Conservation (phyloP, 2,113 vertebrate species). For the Ibidorhyncha struthersii region DNA sequence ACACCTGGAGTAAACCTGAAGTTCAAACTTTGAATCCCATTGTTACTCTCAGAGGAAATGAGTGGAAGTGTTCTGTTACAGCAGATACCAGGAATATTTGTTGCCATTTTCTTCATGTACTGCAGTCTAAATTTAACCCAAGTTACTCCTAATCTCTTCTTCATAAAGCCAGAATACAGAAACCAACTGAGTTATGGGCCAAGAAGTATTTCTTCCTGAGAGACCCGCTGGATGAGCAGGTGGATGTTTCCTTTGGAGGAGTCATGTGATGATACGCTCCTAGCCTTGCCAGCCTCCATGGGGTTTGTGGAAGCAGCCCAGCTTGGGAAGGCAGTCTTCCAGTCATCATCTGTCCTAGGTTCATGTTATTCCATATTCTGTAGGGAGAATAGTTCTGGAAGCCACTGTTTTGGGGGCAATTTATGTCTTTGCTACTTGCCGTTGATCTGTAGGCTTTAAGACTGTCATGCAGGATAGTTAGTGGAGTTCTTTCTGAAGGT, state of each 20-base stretch:
- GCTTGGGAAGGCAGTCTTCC: not conserved
- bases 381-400: not conserved
- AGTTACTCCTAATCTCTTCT: not conserved
- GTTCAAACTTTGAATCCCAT: not conserved
- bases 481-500: not conserved
- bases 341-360: not conserved
- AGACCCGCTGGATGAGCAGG: not conserved
- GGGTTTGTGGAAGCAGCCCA: not conserved
- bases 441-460: not conserved
- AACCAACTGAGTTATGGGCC: not conserved
- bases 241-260: not conserved
- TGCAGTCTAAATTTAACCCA: not conserved
- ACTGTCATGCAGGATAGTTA: not conserved
- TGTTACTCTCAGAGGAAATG: not conserved
- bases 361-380: not conserved
- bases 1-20: not conserved
- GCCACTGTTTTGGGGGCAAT: not conserved
- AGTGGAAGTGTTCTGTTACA: not conserved
- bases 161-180: not conserved
- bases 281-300: not conserved
- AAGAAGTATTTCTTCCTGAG: not conserved
- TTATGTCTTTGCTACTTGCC: not conserved
- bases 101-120: not conserved
- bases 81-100: not conserved
- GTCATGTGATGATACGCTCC: not conserved